Base-by-base conservation (phyloP, 2,113 vertebrate species). In the Aphelocoma coerulescens region DNA sequence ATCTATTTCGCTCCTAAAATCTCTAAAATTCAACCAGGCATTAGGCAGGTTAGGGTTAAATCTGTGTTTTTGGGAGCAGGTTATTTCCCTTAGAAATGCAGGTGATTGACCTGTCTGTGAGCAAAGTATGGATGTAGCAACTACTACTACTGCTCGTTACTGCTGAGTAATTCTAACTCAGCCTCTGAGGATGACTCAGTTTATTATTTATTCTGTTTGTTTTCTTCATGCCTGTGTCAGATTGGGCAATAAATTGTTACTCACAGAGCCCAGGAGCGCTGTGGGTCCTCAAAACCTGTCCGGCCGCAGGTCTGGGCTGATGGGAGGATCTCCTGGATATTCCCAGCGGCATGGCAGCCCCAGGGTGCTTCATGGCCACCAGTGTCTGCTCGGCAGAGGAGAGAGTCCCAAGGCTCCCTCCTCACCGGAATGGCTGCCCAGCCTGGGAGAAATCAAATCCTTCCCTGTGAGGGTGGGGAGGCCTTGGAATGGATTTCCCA, bases 331-430 rank as follows among this genome's bases (percentile, higher is more conserved):
- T 68, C 37, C 21, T 22, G 54, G 46, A 22, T 32, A 23, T 52
- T 59, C 72, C 84, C 37, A 9, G 52, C 0, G 2, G 62, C 26
- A 76, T 58, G 35, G 26, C 44, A 59, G 32, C 35, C 20, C 37
- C 3, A 3, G 43, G 9, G 22, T 62, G 35, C 13, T 6, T 52
- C 32, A 37, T 0, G 0, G 62, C 44, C 62, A 51, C 1, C 44
- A 26, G 44, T 32, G 62, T 35, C 72, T 67, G 72, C 62, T 44
- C 54, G 59, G 72, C 32, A 19, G 28, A 48, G 18, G 8, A 28
- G 41, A 35, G 5, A 15, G 15, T 44, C 6, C 16, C 2, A 6
- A 35, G 37, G 62, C 14, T 59, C 17, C 11, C 21, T 7, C 28
- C 37, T 18, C 3, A 3, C 62, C 30, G 69, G 82, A 39, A 28